Conservation (phyloP, 1,140 invertebrate genomes). For the Eulimnadia texana region DNA sequence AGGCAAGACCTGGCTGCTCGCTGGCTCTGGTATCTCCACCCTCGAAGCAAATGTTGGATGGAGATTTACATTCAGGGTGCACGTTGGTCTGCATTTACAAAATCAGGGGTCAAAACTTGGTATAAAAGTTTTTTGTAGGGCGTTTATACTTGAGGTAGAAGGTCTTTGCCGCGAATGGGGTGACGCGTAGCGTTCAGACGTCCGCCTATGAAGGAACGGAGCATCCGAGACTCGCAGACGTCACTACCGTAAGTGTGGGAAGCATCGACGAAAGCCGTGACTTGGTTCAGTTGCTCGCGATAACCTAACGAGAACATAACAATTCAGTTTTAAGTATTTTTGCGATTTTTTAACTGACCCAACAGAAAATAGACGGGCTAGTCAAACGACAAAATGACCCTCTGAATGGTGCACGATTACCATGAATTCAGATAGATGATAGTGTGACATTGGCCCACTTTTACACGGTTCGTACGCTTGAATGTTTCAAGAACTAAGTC, state of each 20-base stretch:
- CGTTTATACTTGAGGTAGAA: no score
- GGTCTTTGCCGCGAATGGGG: conserved; percentile 26
- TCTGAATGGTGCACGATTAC: no score
- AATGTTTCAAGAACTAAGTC: no score
- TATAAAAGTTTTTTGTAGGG: no score
- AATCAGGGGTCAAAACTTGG: no score
- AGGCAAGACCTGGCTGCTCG: conserved; percentile 43
- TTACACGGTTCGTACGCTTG: no score
- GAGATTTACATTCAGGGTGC: conserved; percentile 29
- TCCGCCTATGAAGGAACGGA: conserved; percentile 29
- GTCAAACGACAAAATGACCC: no score
- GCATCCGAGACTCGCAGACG: conserved; percentile 34
- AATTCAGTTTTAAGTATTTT: no score
- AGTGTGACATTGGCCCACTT: no score
- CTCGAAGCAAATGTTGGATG: conserved; percentile 30
- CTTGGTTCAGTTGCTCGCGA: conserved; percentile 45
- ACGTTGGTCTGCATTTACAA: conserved; percentile 25
- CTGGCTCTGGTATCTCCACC: conserved; percentile 43
- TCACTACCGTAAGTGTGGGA: conserved; percentile 48
- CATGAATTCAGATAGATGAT: no score
- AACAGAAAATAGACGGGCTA: no score
- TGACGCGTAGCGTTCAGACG: conserved; percentile 30
- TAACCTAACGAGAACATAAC: conserved; percentile 25
- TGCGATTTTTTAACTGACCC: no score
- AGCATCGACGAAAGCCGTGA: conserved; percentile 45